phyloP scores from a whole-genome alignment of 2,797 vertebrate species.

The Rhyacichthys aspro region DNA sequence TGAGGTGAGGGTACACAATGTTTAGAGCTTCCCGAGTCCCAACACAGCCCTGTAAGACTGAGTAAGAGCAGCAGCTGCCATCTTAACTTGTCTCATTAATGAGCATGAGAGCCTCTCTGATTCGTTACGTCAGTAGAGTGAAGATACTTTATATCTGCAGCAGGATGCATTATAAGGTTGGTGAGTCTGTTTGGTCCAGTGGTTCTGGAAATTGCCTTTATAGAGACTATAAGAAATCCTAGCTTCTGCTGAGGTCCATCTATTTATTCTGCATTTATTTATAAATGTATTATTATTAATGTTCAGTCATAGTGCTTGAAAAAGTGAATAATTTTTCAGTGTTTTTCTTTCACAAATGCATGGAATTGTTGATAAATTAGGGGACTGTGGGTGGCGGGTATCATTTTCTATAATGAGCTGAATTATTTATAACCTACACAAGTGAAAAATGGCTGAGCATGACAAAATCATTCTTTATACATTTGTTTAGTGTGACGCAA shows the following conservation, averaged over 20 bases:
- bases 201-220: conserved; percentile 7
- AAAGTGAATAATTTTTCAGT: background rate
- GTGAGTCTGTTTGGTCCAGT: conserved; percentile 7
- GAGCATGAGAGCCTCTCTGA: conserved; percentile 3
- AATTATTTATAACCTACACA: conserved; percentile 15
- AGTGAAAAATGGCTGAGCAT: conserved; percentile 8
- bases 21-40: background rate
- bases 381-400: background rate
- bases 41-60: conserved; percentile 1
- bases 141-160: background rate
- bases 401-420: conserved; percentile 5
- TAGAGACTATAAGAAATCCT: background rate
- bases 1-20: background rate
- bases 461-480: background rate
- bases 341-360: conserved; percentile 6
- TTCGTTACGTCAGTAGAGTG: background rate
- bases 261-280: background rate
- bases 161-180: background rate
- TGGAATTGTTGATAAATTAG: background rate
- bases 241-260: conserved; percentile 1
- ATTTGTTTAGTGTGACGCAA: conserved; percentile 3
- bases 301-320: background rate
- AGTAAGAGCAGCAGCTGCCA: conserved; percentile 2
- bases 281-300: background rate
- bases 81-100: conserved; percentile 7